Evolutionary conservation across 2,888 invertebrate species (phyloP).

Genomic region (Spicauda simplicius): DNA sequence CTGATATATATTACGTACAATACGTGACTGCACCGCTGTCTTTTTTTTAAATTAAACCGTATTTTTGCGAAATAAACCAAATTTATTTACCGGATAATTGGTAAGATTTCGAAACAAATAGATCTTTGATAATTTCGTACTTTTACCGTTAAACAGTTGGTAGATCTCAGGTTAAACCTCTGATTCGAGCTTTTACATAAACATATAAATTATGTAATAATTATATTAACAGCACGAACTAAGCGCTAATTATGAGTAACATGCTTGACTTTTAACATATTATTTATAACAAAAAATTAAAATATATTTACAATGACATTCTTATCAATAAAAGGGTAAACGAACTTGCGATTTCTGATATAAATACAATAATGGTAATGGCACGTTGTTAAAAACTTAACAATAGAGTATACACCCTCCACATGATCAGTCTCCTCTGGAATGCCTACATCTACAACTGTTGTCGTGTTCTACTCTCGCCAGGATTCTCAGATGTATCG

Average conservation of each 20-base stretch:
- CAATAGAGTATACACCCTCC: slow-evolving; percentile 55
- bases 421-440: slow-evolving; percentile 45
- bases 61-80: too few relatives aligned
- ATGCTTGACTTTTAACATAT: background rate
- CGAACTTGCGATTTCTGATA: slow-evolving; percentile 46
- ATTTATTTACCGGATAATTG: too few relatives aligned
- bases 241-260: background rate
- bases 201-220: too few relatives aligned
- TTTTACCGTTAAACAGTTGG: too few relatives aligned
- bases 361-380: slow-evolving; percentile 54
- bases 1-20: too few relatives aligned
- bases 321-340: slow-evolving; percentile 44
- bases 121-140: too few relatives aligned
- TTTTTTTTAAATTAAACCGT: too few relatives aligned
- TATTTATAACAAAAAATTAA: background rate
- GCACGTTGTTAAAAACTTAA: slow-evolving; percentile 64
- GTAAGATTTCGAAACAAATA: too few relatives aligned
- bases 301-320: slow-evolving; percentile 15
- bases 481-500: slow-evolving; percentile 35
- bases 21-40: too few relatives aligned
- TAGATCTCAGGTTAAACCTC: too few relatives aligned
- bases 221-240: too few relatives aligned
- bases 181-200: too few relatives aligned
- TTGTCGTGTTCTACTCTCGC: slow-evolving; percentile 43
- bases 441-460: slow-evolving; percentile 41